Evolutionary conservation across 2,888 invertebrate species (phyloP), one percentile per base, ranked within the genome.

Genomic region (Ophion ventricosus): DNA sequence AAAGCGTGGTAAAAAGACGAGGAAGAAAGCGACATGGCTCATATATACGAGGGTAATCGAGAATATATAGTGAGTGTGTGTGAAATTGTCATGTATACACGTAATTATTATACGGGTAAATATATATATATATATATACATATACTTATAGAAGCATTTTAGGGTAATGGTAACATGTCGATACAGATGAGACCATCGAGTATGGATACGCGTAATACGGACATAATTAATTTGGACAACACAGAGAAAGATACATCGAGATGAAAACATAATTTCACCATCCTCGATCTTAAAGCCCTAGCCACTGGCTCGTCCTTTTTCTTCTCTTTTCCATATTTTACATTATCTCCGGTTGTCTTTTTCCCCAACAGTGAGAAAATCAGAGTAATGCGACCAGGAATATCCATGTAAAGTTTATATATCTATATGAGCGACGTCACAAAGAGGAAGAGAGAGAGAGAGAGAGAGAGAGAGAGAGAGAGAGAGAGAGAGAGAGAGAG

Each of bases 141-240:
- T 35, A 14, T 29, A 29, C 57, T 20, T 8, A 4, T 20, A 49
- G n/a, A 66, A 43, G 66, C 66, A 66, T 4, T 76, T 76, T 72
- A 54, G 63, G 73, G n/a, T 66, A 63, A 69, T 49, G 49, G 49
- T 43, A 70, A 64, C 73, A 73, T 81, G 80, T 78, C 75, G 76
- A 84, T 75, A 82, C 79, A 74, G 76, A 82, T 82, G 82, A 82
- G 82, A 73, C 66, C 56, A 84, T 83, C 80, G 80, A 83, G 77
- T 77, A 80, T 80, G 85, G 73, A 83, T 63, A 83, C 79, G 76
- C 57, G 72, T 80, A 64, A 77, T 63, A 80, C 75, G 59, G 64
- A 76, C 56, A 83, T 70, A 69, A 64, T 74, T 78, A 64, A 81
- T 82, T 82, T 61, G 61, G 75, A 75, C 81, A 59, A 75, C 66